These are phyloP conservation scores for Melanostoma scalare DNA, from an alignment of 2,888 invertebrate genomes.

Conservation along the genomic window DNA sequence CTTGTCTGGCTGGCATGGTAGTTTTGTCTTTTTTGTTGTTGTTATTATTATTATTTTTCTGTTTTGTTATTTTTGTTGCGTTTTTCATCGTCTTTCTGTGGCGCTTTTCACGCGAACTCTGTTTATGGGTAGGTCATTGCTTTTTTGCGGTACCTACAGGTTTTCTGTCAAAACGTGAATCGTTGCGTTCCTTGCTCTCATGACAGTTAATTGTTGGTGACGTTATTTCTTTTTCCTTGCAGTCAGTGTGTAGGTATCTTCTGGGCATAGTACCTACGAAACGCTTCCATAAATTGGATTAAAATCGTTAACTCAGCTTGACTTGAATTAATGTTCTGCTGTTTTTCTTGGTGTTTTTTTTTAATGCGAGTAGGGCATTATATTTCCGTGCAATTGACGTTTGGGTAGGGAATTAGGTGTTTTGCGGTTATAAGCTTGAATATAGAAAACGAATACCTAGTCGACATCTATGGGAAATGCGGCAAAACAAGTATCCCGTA, in stretches of 20 bases:
- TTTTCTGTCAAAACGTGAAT: constrained; percentile 32
- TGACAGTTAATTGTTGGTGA: constrained; percentile 57
- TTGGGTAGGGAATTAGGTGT: constrained; percentile 35
- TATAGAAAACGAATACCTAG: too few relatives aligned
- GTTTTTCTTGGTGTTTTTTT: background rate
- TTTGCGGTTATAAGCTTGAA: background rate
- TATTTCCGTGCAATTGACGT: constrained; percentile 69
- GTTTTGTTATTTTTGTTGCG: constrained; percentile 9
- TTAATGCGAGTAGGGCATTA: constrained; percentile 32
- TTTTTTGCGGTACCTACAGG: constrained; percentile 54
- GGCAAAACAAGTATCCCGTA: too few relatives aligned
- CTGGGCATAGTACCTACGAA: background rate
- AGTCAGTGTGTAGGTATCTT: background rate
- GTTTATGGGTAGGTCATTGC: constrained; percentile 65
- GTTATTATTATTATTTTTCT: constrained; percentile 15
- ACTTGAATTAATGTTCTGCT: constrained; percentile 39
- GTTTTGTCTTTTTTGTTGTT: constrained; percentile 26
- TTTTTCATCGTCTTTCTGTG: constrained; percentile 12
- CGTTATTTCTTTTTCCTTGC: constrained; percentile 13
- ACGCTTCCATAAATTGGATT: constrained; percentile 61
- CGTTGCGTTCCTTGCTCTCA: constrained; percentile 15
- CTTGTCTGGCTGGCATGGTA: background rate
- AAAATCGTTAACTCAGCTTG: constrained; percentile 67
- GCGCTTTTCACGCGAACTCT: constrained; percentile 39
- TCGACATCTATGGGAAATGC: too few relatives aligned